Evolutionary conservation across 2,888 invertebrate genomes (phyloP), one percentile per base, ranked within the genome.

Genomic region (Alloscopus bannaensis): DNA sequence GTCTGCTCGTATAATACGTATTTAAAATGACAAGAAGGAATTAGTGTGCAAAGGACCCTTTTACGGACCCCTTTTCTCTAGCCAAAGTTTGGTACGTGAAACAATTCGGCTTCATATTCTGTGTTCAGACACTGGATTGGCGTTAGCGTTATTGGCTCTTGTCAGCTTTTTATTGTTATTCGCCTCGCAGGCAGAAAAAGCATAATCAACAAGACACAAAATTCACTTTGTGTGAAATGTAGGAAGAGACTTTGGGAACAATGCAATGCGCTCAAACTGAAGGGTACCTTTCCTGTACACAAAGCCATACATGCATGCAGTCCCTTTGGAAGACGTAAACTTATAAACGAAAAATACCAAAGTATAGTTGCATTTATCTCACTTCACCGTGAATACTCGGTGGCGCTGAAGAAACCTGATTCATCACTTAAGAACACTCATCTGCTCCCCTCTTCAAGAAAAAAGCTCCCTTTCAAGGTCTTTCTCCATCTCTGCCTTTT

Each of bases 21-120:
- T n/a, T n/a, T n/a, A 69, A 69, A 57, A 69, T 69, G 69, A 69
- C 69, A 69, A 57, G 55, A 26, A 69, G 31, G 29, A 55, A 69
- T 57, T 55, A 69, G 22, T 55, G 55, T 69, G 70, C 70, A 59
- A 70, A 70, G 59, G 69, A 59, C 24, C 22, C 70, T 42, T 22
- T 70, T 18, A 3, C 29, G 22, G 55, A 52, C 72, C 62, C 42
- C 64, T 72, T 13, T 24, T 11, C 13, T 64, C 22, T 42, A 24
- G 18, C 45, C 4, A 45, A 18, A 45, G 18, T 42, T 1, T 59
- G 24, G 3, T 36, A 36, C 36, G 13, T 36, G 36, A 13, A 13
- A 6, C 6, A 36, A 36, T 13, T 36, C 13, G 36, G 8, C 36
- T 36, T 13, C 36, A 36, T 36, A 36, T 36, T 36, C 6, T 13